A percentile compares a stretch with the other conserved stretches of the same genome.
Evolutionary conservation across 1,140 invertebrate species (phyloP).

Genomic region (Caerostris extrusa): DNA sequence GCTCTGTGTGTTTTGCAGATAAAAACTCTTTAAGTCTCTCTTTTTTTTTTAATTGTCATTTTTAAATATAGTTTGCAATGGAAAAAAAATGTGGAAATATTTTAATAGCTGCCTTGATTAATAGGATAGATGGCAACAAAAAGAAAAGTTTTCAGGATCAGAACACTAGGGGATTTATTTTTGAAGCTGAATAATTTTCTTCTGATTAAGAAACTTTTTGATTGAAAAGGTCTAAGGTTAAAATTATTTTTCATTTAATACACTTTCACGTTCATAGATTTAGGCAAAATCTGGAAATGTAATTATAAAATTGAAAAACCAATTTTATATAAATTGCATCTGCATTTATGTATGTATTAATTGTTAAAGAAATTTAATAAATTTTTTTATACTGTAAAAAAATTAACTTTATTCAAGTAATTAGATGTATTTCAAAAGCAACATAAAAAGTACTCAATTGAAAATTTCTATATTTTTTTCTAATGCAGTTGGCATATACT

Average conservation of each 20-base stretch:
- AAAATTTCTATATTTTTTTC: no score
- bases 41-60: not conserved
- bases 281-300: no score
- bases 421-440: no score
- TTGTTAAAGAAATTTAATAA: no score
- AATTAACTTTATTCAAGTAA: no score
- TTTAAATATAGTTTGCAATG: not conserved
- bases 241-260: not conserved
- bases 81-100: slow-evolving; percentile 9
- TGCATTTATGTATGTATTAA: no score
- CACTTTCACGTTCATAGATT: no score
- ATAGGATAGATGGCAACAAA: not conserved
- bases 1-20: slow-evolving; percentile 15
- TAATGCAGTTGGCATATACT: no score
- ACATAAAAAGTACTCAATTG: no score
- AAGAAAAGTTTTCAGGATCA: not conserved
- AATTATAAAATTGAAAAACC: no score
- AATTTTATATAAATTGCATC: no score
- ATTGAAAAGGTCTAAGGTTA: not conserved
- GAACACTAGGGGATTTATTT: not conserved
- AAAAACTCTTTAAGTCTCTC: not conserved
- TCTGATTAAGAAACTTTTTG: not conserved
- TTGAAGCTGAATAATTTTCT: not conserved
- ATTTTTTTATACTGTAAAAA: no score
- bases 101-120: not conserved